Evolutionary conservation across 2,113 vertebrate genomes (phyloP), one percentile per base, ranked within the genome.

Genomic region (Leucosticte australis): DNA sequence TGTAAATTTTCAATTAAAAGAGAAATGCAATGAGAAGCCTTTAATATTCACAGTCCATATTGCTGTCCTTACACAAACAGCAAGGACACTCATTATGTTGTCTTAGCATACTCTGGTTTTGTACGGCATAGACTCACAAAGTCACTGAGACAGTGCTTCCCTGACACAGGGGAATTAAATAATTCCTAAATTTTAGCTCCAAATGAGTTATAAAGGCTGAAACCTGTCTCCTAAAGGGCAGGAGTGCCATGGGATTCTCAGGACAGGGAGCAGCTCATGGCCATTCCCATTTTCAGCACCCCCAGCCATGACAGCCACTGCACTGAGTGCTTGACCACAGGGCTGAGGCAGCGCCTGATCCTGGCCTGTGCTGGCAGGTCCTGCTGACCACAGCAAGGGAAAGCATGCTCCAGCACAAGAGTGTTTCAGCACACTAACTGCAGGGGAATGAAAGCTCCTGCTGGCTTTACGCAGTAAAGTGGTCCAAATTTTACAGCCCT

Each of bases 201-300:
- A 83, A 63, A 24, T 52, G 28, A 33, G 26, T 70, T n/a, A 64
- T 9, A 69, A 71, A 64, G 28, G 15, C 10, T 18, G 9, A 69
- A 5, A 15, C 13, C 49, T n/a, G 2, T 28, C 46, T 87, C 23
- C 18, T 27, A 10, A 53, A 50, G 56, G 15, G 35, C 41, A 64
- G 8, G 16, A 70, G 14, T 33, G 14, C 23, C 23, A 33, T 12
- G 55, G 56, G 9, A 76, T 17, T 16, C 49, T 82, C 12, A 9
- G 6, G 4, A 15, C 13, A 59, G 7, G 13, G 9, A 71, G 9
- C 0, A 0, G 49, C 11, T 49, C 42, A 13, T 3, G 3, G 11
- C 39, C 53, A 21, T 35, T 59, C 17, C 5, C 0, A 0, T 7
- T 62, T 73, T 64, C 24, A 24, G 18, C 11, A 60, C 11, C 9